Percentiles rank a stretch among this genome's conserved stretches.
These are phyloP conservation scores for Mus spicilegus DNA, from an alignment of 2,113 vertebrate genomes.

Conservation along the genomic window DNA sequence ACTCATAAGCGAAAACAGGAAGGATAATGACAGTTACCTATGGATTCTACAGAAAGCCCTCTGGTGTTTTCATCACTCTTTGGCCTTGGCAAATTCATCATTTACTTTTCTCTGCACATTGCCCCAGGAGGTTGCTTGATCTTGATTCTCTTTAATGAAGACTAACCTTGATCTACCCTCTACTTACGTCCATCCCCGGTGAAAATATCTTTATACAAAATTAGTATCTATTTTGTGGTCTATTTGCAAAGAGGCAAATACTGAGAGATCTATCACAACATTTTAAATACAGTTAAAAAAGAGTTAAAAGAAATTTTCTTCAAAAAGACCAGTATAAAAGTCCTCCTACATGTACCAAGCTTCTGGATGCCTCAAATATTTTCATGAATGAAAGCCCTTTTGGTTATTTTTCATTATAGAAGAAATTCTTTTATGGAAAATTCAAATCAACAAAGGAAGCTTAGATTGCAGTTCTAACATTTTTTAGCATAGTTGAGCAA, in stretches of 20 bases:
- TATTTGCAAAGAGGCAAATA: slow-evolving; percentile 51
- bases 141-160: slow-evolving; percentile 64
- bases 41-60: not conserved
- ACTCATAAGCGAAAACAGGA: not conserved
- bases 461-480: slow-evolving; percentile 86
- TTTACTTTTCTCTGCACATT: slow-evolving; percentile 34
- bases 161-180: slow-evolving; percentile 71
- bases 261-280: slow-evolving; percentile 54
- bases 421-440: slow-evolving; percentile 86
- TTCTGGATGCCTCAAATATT: slow-evolving; percentile 88
- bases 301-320: slow-evolving; percentile 85
- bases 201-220: slow-evolving; percentile 64
- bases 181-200: slow-evolving; percentile 57
- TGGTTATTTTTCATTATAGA: slow-evolving; percentile 83
- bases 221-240: slow-evolving; percentile 60
- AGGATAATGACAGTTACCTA: not conserved
- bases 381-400: slow-evolving; percentile 88
- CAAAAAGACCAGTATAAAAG: slow-evolving; percentile 83
- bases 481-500: slow-evolving; percentile 83
- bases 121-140: slow-evolving; percentile 53
- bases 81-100: slow-evolving; percentile 54
- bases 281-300: slow-evolving; percentile 73
- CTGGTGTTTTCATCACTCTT: not conserved
- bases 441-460: slow-evolving; percentile 88
- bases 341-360: slow-evolving; percentile 87